phyloP scores from a whole-genome alignment of 2,113 vertebrate genomes.

The Sinocyclocheilus rhinocerous region DNA sequence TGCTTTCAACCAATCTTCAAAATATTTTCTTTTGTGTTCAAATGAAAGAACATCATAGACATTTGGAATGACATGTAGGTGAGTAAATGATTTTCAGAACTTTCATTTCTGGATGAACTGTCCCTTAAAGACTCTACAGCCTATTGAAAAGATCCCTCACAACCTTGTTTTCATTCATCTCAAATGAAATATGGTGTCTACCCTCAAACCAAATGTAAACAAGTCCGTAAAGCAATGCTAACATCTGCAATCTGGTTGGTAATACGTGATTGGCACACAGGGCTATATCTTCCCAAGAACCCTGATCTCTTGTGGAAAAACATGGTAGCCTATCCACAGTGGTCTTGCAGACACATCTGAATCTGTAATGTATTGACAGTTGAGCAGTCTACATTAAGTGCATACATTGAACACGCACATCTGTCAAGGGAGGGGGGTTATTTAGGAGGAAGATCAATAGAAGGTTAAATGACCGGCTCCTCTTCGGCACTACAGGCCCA shows the following conservation, averaged over 20 bases:
- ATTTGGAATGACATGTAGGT: not conserved
- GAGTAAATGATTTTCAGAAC: not conserved
- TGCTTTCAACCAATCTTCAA: not conserved
- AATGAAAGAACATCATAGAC: not conserved
- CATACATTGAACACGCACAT: slow-evolving; percentile 49
- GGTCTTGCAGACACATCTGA: not conserved
- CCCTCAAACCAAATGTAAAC: not conserved
- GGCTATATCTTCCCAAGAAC: no score
- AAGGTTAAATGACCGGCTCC: slow-evolving; percentile 62
- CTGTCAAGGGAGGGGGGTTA: slow-evolving; percentile 59
- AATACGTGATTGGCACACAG: not conserved
- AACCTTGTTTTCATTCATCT: not conserved
- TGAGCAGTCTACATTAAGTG: not conserved
- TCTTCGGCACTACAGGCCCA: slow-evolving; percentile 63
- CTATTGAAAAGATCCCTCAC: not conserved
- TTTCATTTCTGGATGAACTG: not conserved
- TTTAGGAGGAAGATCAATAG: slow-evolving; percentile 70
- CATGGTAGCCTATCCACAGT: not conserved
- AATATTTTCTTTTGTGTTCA: not conserved
- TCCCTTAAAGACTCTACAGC: not conserved
- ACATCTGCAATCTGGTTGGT: not conserved
- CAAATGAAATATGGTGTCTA: not conserved
- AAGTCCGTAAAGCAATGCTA: not conserved
- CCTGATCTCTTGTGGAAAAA: no score
- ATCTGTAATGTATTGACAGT: not conserved